These are phyloP conservation scores for Coptotermes formosanus DNA, from an alignment of 1,140 invertebrate genomes.

Conservation along the genomic window DNA sequence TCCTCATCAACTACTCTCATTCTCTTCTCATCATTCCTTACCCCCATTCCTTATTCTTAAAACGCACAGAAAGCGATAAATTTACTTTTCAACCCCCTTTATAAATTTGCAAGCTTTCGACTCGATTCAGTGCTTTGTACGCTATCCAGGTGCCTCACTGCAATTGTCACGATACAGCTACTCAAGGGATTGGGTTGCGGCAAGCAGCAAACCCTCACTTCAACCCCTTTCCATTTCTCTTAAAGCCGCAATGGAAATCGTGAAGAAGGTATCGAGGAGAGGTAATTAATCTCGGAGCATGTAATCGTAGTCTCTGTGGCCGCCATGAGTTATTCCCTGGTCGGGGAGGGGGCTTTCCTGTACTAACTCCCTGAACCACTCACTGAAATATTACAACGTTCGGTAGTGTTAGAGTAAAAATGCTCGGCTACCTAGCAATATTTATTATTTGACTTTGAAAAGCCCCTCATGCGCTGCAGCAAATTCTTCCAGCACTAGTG, in stretches of 20 bases:
- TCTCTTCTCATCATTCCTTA: neutral
- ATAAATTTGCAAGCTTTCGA: neutral
- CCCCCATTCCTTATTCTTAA: neutral
- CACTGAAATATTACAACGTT: neutral
- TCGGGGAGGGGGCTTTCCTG: neutral
- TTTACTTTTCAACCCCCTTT: neutral
- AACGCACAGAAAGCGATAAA: constrained; percentile 5
- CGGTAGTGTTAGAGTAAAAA: neutral
- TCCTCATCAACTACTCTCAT: neutral
- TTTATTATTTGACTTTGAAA: neutral
- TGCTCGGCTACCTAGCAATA: neutral
- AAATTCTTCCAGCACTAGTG: no score
- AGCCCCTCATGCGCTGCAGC: neutral
- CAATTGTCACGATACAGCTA: constrained; percentile 1
- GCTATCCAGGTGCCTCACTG: neutral
- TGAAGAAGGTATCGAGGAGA: neutral
- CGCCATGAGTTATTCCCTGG: neutral
- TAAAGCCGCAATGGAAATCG: neutral
- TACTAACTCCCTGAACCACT: neutral
- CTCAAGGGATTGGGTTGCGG: neutral
- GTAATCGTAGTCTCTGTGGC: neutral
- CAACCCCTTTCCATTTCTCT: neutral
- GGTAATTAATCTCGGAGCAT: neutral
- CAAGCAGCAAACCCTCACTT: neutral
- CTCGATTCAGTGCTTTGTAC: neutral